phyloP scores from a whole-genome alignment of 2,888 invertebrate genomes.

The Acronicta aceris region DNA sequence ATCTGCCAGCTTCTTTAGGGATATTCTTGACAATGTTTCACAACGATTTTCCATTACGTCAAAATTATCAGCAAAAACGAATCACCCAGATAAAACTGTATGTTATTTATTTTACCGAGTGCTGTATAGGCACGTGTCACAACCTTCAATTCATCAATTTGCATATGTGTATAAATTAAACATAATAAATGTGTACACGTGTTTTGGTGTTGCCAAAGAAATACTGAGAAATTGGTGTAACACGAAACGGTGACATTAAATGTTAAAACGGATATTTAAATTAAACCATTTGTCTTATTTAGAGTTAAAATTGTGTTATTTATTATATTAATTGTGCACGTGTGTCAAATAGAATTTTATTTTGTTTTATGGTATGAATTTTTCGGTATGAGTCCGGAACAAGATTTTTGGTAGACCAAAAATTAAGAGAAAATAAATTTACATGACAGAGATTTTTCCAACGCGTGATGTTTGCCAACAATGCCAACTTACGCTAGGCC shows the following conservation, averaged over 20 bases:
- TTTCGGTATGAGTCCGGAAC: too few species aligned
- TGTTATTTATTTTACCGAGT: slow-evolving; percentile 4
- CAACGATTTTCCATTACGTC: not conserved
- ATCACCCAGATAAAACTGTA: slow-evolving; percentile 37
- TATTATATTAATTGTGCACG: too few species aligned
- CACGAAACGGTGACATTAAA: slow-evolving; percentile 10
- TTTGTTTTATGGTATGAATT: too few species aligned
- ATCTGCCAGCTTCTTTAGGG: too few species aligned
- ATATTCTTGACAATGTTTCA: too few species aligned
- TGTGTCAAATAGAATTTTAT: too few species aligned
- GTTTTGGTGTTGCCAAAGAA: slow-evolving; percentile 29
- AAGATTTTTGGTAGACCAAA: too few species aligned
- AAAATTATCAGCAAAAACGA: slow-evolving; percentile 25
- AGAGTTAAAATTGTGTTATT: too few species aligned
- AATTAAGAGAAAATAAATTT: too few species aligned
- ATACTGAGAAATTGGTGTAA: slow-evolving; percentile 26
- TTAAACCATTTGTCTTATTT: not conserved
- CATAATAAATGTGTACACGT: slow-evolving; percentile 28
- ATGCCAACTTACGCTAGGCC: too few species aligned
- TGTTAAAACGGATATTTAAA: not conserved
- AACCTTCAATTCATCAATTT: slow-evolving; percentile 11
- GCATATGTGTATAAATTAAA: slow-evolving; percentile 29
- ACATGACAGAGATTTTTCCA: too few species aligned
- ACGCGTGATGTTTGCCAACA: too few species aligned
- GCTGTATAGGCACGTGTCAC: slow-evolving; percentile 31